These are phyloP conservation scores for Drosophila ercepeae DNA, from an alignment of 1,140 invertebrate species.

Conservation along the genomic window DNA sequence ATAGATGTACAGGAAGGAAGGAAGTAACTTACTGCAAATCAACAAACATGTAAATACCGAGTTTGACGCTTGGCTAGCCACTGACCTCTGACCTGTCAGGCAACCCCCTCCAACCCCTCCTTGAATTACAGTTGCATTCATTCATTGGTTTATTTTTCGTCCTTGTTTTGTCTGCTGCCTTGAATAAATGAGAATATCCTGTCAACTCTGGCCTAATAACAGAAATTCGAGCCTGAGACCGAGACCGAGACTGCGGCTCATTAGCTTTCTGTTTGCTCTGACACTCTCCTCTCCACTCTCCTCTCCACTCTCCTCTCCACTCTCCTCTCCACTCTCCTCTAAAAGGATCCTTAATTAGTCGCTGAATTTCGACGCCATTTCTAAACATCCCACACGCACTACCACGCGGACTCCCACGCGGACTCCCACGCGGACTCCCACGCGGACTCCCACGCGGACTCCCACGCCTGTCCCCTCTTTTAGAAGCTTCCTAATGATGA, in stretches of 20 bases:
- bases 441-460: neutral
- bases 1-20: conserved; percentile 42
- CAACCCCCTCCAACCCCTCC: neutral
- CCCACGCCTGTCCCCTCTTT: too few relatives aligned
- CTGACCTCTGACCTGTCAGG: neutral
- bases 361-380: conserved; percentile 44
- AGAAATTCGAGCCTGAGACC: conserved; percentile 49
- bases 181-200: conserved; percentile 44
- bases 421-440: too few relatives aligned
- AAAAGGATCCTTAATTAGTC: conserved; percentile 55
- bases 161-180: neutral
- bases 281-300: conserved; percentile 14
- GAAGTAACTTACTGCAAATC: conserved; percentile 68
- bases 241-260: too few relatives aligned
- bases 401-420: neutral
- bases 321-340: too few relatives aligned
- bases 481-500: too few relatives aligned
- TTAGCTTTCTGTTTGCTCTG: conserved; percentile 49
- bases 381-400: neutral
- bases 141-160: conserved; percentile 15
- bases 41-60: conserved; percentile 72
- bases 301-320: too few relatives aligned
- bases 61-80: conserved; percentile 53
- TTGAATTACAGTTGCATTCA: conserved; percentile 38
- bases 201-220: neutral